phyloP scores from a whole-genome alignment of 2,888 invertebrate genomes.

The Parasteatoda lunata region DNA sequence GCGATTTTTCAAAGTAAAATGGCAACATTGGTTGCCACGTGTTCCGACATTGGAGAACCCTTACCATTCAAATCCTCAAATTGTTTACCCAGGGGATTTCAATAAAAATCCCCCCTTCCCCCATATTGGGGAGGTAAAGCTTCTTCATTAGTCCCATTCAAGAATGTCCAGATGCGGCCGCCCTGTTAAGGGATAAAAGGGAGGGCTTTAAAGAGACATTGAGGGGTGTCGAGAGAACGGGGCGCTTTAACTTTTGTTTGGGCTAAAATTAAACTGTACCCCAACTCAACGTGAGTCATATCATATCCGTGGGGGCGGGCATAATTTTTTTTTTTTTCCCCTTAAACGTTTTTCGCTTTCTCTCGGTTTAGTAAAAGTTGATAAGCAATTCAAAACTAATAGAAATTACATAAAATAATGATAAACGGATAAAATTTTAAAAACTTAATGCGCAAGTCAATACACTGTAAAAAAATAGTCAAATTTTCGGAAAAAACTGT shows the following conservation, averaged over 20 bases:
- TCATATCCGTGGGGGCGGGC: slow-evolving; percentile 37
- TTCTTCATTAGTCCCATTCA: slow-evolving; percentile 58
- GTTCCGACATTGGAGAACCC: neutral
- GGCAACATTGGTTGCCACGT: neutral
- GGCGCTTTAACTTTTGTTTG: slow-evolving; percentile 56
- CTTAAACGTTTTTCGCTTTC: neutral
- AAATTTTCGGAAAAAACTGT: too few species aligned
- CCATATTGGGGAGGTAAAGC: neutral
- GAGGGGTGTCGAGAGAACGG: slow-evolving; percentile 6
- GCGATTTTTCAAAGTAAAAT: neutral
- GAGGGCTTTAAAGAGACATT: neutral
- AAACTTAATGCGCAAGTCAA: too few species aligned
- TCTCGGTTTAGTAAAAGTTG: too few species aligned
- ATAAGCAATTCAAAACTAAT: too few species aligned
- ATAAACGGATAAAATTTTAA: too few species aligned
- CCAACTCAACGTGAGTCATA: slow-evolving; percentile 36
- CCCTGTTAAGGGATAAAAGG: neutral
- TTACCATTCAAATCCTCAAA: neutral
- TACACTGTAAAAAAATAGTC: too few species aligned
- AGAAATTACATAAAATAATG: too few species aligned
- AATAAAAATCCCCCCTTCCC: slow-evolving; percentile 11
- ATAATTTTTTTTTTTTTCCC: slow-evolving; percentile 26
- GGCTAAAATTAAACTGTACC: slow-evolving; percentile 60
- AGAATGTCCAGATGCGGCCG: slow-evolving; percentile 54
- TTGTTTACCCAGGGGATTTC: slow-evolving; percentile 30